Evolutionary conservation across 2,113 vertebrate species (phyloP), one percentile per base, ranked within the genome.

Genomic region (Uria lomvia): DNA sequence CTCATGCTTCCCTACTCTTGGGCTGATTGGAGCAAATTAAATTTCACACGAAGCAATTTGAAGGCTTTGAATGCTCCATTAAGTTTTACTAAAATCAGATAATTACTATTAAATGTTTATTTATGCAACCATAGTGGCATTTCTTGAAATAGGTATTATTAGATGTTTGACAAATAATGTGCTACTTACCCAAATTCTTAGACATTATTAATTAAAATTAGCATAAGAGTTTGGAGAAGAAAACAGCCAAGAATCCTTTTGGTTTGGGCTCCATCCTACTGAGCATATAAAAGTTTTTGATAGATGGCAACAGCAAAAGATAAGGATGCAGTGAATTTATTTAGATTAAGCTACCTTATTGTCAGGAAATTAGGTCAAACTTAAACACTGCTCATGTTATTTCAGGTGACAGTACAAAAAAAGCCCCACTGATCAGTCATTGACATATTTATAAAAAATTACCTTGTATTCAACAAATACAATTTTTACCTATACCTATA

Each of bases 41-140:
- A 94, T 91, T 89, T 91, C 91, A 94, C 81, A 92, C 52, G 58
- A 87, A 95, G 86, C 66, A 89, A 63, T 82, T 40, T 42, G 71
- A 66, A 86, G 30, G 83, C 62, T 91, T 29, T 73, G 77, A 96
- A 92, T 5, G 50, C 77, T 89, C 86, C 76, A 85, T 79, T 95
- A 95, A 50, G 55, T 95, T 94, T 91, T 90, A 94, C 84, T 92
- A 90, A 84, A 94, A 92, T 90, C 73, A 78, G 86, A 78, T 95
- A 91, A 94, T 92, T 87, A 92, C 80, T 87, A 78, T 34, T 65
- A 95, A 94, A 80, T 86, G 75, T 86, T 95, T 94, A 72, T 87
- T 89, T 90, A 88, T 79, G 80, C 78, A 88, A 72, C 74, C 26
- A 53, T 17, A 76, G 71, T 58, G 66, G 84, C 63, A 68, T 80